Conservation (phyloP, 2,888 invertebrate species). For the Limenitis camilla region DNA sequence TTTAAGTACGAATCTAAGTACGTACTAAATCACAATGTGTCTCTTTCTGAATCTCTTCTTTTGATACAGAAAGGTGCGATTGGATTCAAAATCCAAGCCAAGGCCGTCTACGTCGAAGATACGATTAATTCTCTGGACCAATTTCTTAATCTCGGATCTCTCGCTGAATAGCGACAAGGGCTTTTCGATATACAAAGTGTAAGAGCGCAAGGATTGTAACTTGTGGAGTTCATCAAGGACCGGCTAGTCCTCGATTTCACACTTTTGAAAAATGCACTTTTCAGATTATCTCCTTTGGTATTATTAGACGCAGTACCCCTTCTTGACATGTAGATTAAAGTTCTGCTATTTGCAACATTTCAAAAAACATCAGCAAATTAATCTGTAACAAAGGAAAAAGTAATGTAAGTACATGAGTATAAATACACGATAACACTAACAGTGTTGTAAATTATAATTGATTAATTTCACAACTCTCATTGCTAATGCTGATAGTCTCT, state of each 20-base stretch:
- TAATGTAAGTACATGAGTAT: neutral
- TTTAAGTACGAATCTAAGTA: slow-evolving; percentile 44
- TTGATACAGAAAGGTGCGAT: slow-evolving; percentile 41
- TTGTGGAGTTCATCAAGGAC: slow-evolving; percentile 74
- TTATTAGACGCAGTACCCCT: slow-evolving; percentile 44
- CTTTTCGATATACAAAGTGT: slow-evolving; percentile 65
- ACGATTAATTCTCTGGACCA: slow-evolving; percentile 63
- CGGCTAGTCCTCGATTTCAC: slow-evolving; percentile 70
- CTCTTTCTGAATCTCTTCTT: slow-evolving; percentile 35
- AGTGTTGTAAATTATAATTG: too few relatives aligned
- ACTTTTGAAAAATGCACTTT: slow-evolving; percentile 64
- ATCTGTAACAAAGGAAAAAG: slow-evolving; percentile 57
- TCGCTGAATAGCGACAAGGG: slow-evolving; percentile 69
- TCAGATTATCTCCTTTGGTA: slow-evolving; percentile 45
- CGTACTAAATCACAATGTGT: slow-evolving; percentile 30
- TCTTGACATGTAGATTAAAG: slow-evolving; percentile 68
- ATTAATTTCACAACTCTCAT: too few relatives aligned
- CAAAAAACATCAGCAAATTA: slow-evolving; percentile 39
- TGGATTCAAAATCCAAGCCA: slow-evolving; percentile 48
- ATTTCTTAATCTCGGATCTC: slow-evolving; percentile 77
- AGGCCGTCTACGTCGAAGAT: slow-evolving; percentile 54
- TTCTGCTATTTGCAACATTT: slow-evolving; percentile 61
- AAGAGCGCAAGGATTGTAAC: slow-evolving; percentile 65
- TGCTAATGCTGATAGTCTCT: neutral
- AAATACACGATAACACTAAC: too few relatives aligned